Base-by-base conservation (phyloP, 1,140 invertebrate species). In the Centruroides sculpturatus region DNA sequence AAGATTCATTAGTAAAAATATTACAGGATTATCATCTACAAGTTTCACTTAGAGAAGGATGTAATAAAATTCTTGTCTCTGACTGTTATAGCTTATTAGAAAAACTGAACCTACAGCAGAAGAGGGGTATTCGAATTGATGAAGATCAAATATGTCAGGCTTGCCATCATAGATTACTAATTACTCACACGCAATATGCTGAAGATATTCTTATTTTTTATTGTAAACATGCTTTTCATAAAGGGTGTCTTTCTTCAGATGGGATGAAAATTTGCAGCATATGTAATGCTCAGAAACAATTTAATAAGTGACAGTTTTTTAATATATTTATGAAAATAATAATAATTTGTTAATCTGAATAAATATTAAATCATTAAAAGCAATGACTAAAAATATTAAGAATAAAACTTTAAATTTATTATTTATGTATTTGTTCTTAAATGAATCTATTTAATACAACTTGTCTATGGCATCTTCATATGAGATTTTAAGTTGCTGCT, bases 1-100 rank as follows among this genome's bases (percentile, higher is more conserved):
- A 92, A 66, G 84, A 91, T 69, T 89, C 92, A 4, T 76, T 99
- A 4, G 87, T 92, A 0, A 95, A 95, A 76, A 92, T 99, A 81
- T 82, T 99, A 73, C 85, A 87, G 69, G 93, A 98, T 73, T 97
- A 94, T 71, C 92, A 90, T 73, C 76, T 97, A 47, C 92, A 96
- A 77, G 82, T 85, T 23, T 86, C 91, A 11, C 81, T 95, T 4
- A 83, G 92, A 73, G 86, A 91, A 73, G 87, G 87, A 0, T 92
- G 88, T 70, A 89, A 89, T 68, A 84, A 87, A 71, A 92, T 94
- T 64, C 79, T 94, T 5, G 80, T 89, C 0, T 80, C 82, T 23
- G 92, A 96, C 77, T 93, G 92, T 73, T 93, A 91, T 68, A 83
- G 87, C 72, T 75, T 92, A n/a, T 83, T 92, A 70, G 82, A 89